phyloP scores from a whole-genome alignment of 2,113 vertebrate species.

The Gorsachius goisagi region DNA sequence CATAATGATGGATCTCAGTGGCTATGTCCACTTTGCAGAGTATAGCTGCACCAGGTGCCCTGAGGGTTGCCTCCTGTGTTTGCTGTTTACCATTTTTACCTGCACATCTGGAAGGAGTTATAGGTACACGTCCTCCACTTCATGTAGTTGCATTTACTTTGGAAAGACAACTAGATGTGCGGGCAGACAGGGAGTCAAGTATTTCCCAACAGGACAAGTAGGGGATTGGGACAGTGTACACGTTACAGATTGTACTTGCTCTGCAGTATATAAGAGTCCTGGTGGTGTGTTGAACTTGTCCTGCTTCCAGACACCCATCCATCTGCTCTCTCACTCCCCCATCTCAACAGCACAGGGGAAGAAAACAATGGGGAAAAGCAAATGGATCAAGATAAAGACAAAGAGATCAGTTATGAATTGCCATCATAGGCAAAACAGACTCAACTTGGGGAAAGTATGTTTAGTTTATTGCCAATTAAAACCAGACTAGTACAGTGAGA shows the following conservation, averaged over 20 bases:
- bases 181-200: not conserved
- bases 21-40: not conserved
- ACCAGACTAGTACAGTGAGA: not conserved
- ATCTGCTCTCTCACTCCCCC: not conserved
- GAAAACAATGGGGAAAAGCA: not conserved
- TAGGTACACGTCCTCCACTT: not conserved
- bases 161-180: not conserved
- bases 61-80: not conserved
- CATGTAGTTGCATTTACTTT: not conserved
- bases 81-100: not conserved
- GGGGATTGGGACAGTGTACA: not conserved
- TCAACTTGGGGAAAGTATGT: not conserved
- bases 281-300: not conserved
- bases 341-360: not conserved
- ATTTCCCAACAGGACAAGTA: not conserved
- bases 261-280: not conserved
- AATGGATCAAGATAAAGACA: not conserved
- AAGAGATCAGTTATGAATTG: not conserved
- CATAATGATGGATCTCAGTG: not conserved
- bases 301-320: not conserved
- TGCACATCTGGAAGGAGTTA: not conserved
- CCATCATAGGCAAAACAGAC: not conserved
- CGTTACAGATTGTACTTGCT: not conserved
- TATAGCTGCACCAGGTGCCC: not conserved
- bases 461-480: not conserved